phyloP scores from a whole-genome alignment of 1,140 invertebrate species.

The Batillaria attramentaria region DNA sequence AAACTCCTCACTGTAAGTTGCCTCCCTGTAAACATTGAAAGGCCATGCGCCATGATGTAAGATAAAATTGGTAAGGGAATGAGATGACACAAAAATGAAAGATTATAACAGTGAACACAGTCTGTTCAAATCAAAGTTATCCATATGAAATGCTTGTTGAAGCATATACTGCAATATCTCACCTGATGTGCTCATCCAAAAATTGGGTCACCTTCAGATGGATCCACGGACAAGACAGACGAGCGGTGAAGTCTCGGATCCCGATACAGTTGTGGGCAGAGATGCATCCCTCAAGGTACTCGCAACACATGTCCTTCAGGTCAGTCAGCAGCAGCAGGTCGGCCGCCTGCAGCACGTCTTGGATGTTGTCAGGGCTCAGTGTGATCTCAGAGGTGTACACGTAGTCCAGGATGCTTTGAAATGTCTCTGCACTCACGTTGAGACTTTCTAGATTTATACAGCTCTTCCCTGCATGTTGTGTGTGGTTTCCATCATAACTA shows the following conservation, averaged over 20 bases:
- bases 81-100: not conserved
- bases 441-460: conserved; percentile 43
- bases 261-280: conserved; percentile 62
- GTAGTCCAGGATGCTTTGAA: conserved; percentile 62
- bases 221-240: conserved; percentile 59
- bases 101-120: not conserved
- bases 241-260: conserved; percentile 60
- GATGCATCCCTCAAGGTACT: conserved; percentile 63
- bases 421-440: conserved; percentile 51
- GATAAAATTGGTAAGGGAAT: not conserved
- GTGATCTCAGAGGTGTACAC: conserved; percentile 64
- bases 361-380: conserved; percentile 62
- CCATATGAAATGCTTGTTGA: not conserved
- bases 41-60: not conserved
- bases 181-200: conserved; percentile 64
- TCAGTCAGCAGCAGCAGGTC: conserved; percentile 61
- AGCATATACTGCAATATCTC: conserved; percentile 6
- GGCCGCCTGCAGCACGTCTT: conserved; percentile 64
- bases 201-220: conserved; percentile 54
- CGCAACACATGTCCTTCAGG: conserved; percentile 64
- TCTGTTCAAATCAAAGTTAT: not conserved
- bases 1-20: conserved; percentile 59
- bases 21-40: conserved; percentile 49
- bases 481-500: conserved; percentile 44
- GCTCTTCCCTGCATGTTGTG: conserved; percentile 22